Evolutionary conservation across 2,113 vertebrate genomes (phyloP).

Genomic region (Larimichthys crocea): DNA sequence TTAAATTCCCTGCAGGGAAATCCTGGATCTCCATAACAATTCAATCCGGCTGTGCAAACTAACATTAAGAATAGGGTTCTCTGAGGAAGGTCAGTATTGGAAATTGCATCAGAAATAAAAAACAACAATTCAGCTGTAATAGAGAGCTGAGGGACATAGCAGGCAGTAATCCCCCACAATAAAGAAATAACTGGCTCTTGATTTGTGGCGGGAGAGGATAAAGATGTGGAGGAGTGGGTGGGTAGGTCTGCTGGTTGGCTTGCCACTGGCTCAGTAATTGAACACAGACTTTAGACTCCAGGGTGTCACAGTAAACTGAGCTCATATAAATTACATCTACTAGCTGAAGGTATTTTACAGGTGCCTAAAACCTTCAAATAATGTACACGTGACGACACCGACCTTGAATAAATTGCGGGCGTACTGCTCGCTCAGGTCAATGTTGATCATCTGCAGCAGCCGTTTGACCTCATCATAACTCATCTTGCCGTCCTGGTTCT

Average conservation of each 20-base stretch:
- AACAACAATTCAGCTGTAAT: slow-evolving; percentile 36
- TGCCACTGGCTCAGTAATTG: slow-evolving; percentile 51
- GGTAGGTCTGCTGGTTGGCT: slow-evolving; percentile 2
- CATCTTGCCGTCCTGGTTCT: slow-evolving; percentile 95
- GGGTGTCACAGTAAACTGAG: slow-evolving; percentile 30
- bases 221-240: background rate
- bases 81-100: slow-evolving; percentile 7
- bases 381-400: background rate
- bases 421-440: slow-evolving; percentile 92
- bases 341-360: background rate
- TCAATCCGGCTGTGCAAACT: slow-evolving; percentile 36
- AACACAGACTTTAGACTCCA: slow-evolving; percentile 56
- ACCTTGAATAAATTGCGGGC: slow-evolving; percentile 94
- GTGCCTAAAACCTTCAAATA: background rate
- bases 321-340: background rate
- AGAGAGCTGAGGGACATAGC: slow-evolving; percentile 38
- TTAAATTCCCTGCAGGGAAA: slow-evolving; percentile 24
- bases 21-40: slow-evolving; percentile 21
- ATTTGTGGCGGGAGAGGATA: slow-evolving; percentile 42
- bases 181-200: slow-evolving; percentile 53
- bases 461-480: slow-evolving; percentile 93
- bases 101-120: slow-evolving; percentile 44
- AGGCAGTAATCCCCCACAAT: slow-evolving; percentile 47
- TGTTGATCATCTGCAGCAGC: slow-evolving; percentile 95
- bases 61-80: slow-evolving; percentile 30